A percentile compares a stretch with the other conserved stretches of the same genome.
These are phyloP conservation scores for Adoxophyes honmai DNA, from an alignment of 1,140 invertebrate genomes.

Conservation along the genomic window DNA sequence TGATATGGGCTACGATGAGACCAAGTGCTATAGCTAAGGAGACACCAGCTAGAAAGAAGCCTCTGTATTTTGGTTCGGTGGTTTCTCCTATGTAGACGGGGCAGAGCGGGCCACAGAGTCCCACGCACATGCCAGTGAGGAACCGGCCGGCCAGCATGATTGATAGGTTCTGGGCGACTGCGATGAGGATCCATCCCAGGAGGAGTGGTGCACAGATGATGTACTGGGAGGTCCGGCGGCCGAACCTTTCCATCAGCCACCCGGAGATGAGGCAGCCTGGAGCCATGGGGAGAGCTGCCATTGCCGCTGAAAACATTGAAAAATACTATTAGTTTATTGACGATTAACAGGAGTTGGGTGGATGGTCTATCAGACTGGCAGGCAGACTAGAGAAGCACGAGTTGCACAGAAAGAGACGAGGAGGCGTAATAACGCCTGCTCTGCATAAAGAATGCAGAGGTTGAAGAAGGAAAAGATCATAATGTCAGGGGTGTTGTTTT, in stretches of 20 bases:
- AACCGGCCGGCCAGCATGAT: conserved; percentile 82
- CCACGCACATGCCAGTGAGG: conserved; percentile 80
- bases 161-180: conserved; percentile 67
- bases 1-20: conserved; percentile 75
- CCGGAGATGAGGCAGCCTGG: conserved; percentile 79
- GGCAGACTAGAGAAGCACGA: no score
- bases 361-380: no score
- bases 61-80: conserved; percentile 77
- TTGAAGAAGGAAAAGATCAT: no score
- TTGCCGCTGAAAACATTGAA: conserved; percentile 71
- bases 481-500: no score
- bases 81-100: conserved; percentile 80
- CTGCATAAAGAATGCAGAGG: no score
- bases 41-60: conserved; percentile 77
- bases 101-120: conserved; percentile 71
- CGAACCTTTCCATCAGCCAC: conserved; percentile 81
- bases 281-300: conserved; percentile 79
- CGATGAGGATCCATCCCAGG: conserved; percentile 83
- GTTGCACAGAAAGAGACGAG: no score
- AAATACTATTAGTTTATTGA: not conserved
- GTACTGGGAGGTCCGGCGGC: conserved; percentile 80
- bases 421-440: no score
- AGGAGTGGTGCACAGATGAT: conserved; percentile 80
- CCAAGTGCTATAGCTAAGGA: conserved; percentile 78
- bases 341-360: no score